Percentiles rank a stretch among this genome's conserved stretches.
Conservation (phyloP, 2,113 vertebrate species). For the Leucoraja erinaceus region DNA sequence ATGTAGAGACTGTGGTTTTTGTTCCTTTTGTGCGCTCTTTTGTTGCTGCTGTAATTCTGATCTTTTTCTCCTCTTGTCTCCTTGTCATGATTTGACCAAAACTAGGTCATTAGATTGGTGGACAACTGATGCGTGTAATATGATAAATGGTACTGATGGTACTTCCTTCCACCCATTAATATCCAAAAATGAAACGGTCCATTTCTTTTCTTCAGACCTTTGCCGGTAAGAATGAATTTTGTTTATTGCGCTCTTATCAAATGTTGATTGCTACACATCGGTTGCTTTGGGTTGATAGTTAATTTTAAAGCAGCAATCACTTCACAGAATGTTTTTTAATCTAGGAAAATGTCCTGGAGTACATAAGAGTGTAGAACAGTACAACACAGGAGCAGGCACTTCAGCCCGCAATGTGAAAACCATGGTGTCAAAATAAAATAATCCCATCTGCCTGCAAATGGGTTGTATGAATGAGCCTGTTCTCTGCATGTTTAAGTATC, state of each 20-base stretch:
- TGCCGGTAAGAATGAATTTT: slow-evolving; percentile 70
- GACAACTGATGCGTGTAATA: slow-evolving; percentile 76
- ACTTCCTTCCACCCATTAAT: slow-evolving; percentile 79
- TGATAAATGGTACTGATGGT: slow-evolving; percentile 96
- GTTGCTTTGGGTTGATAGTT: too few species aligned
- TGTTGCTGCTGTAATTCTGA: neutral
- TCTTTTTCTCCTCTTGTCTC: neutral
- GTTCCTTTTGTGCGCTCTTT: neutral
- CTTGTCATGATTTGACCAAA: neutral
- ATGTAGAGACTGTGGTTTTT: neutral
- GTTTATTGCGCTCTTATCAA: neutral
- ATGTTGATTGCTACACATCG: neutral
- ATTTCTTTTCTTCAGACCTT: slow-evolving; percentile 86
- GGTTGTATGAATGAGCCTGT: too few species aligned
- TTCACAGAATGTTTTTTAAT: neutral
- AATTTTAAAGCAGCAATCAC: neutral
- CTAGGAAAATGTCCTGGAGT: neutral
- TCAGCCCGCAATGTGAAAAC: too few species aligned
- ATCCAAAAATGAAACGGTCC: slow-evolving; percentile 71
- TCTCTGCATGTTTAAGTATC: too few species aligned
- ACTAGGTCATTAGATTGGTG: slow-evolving; percentile 77
- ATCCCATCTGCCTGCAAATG: too few species aligned
- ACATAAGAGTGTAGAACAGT: too few species aligned
- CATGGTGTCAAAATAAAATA: too few species aligned
- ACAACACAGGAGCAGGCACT: too few species aligned